Percentiles rank a stretch among this genome's conserved stretches.
Conservation (phyloP, 2,797 vertebrate genomes). For the Oophaga sylvatica region DNA sequence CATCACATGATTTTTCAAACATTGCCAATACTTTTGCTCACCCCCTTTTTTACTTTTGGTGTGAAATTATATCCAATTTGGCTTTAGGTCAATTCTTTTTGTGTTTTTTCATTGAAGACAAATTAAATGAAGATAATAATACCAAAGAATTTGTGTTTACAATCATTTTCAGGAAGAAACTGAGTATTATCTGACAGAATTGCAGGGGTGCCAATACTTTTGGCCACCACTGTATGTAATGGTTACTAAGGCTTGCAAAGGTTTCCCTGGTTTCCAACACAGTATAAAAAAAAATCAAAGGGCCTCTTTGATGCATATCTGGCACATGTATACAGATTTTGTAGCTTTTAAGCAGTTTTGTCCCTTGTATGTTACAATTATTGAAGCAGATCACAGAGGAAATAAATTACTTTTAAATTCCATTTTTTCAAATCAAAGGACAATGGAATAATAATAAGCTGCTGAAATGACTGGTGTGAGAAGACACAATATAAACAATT, state of each 20-base stretch:
- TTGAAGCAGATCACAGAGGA: not conserved
- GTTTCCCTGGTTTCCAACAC: not conserved
- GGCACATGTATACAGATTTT: not conserved
- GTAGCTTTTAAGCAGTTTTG: not conserved
- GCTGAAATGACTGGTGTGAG: not conserved
- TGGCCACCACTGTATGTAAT: not conserved
- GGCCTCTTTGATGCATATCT: not conserved
- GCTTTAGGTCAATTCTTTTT: too few species aligned
- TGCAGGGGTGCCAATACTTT: too few species aligned
- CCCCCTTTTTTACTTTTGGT: too few species aligned
- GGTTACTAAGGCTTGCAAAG: not conserved
- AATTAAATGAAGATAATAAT: too few species aligned
- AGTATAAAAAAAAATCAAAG: not conserved
- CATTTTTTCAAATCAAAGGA: not conserved
- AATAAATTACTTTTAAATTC: not conserved
- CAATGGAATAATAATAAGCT: not conserved
- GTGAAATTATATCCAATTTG: too few species aligned
- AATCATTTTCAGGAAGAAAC: too few species aligned
- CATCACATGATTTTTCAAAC: too few species aligned
- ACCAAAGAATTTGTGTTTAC: too few species aligned
- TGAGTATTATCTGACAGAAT: too few species aligned
- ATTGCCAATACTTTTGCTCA: too few species aligned
- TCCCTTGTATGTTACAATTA: not conserved
- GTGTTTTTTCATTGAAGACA: too few species aligned
- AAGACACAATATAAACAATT: too few species aligned